phyloP scores from a whole-genome alignment of 2,113 vertebrate genomes.

The Mesembrinibis cayennensis region DNA sequence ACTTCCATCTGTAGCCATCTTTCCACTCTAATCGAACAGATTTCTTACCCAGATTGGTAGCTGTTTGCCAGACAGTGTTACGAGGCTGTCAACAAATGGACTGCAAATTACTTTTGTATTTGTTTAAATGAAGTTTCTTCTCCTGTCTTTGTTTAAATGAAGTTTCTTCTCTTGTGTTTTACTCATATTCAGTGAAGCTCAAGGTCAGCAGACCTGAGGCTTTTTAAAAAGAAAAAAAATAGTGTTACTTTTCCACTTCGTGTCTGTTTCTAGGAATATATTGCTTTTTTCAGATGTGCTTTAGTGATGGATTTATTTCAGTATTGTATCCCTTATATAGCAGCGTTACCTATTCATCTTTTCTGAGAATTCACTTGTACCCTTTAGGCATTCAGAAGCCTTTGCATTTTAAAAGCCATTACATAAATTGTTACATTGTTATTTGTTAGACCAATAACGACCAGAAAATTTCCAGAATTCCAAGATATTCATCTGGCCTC shows the following conservation, averaged over 20 bases:
- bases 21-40: conserved; percentile 58
- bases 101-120: conserved; percentile 34
- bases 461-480: background rate
- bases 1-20: conserved; percentile 63
- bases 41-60: conserved; percentile 69
- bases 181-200: background rate
- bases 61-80: conserved; percentile 70
- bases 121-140: conserved; percentile 42
- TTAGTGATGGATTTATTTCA: background rate
- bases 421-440: background rate
- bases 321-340: background rate
- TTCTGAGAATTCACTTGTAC: background rate
- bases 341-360: background rate
- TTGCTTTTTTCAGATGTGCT: background rate
- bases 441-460: background rate
- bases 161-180: conserved; percentile 42
- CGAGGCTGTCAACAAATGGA: conserved; percentile 60
- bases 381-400: background rate
- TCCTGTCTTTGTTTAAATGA: conserved; percentile 62
- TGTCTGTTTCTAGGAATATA: background rate
- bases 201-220: conserved; percentile 4
- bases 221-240: background rate
- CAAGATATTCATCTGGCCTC: background rate
- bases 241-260: background rate
- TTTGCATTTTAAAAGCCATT: background rate